These are phyloP conservation scores for Pipa parva DNA, from an alignment of 2,113 vertebrate species.

Conservation along the genomic window DNA sequence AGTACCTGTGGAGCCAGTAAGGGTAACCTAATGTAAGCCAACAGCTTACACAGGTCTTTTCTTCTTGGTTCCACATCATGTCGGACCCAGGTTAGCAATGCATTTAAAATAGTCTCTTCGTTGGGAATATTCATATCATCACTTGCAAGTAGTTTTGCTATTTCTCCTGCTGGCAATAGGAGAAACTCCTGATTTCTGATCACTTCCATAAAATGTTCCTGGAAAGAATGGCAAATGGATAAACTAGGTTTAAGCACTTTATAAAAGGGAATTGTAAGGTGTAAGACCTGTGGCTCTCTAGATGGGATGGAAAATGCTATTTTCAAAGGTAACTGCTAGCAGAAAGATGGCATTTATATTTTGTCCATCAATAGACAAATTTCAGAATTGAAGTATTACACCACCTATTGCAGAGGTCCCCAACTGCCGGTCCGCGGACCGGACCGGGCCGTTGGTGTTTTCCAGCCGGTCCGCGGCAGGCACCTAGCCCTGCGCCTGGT, in stretches of 20 bases:
- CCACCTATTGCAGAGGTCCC: too few relatives aligned
- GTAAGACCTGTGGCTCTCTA: too few relatives aligned
- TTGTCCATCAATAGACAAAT: too few relatives aligned
- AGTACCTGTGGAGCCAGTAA: slow-evolving; percentile 92
- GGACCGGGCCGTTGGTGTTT: too few relatives aligned
- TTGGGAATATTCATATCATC: slow-evolving; percentile 95
- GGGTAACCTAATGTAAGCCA: slow-evolving; percentile 87
- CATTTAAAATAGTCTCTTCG: slow-evolving; percentile 89
- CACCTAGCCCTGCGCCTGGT: too few relatives aligned
- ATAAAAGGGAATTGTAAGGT: too few relatives aligned
- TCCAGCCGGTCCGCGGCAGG: too few relatives aligned
- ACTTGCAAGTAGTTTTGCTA: slow-evolving; percentile 86
- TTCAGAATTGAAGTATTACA: too few relatives aligned
- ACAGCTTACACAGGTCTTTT: slow-evolving; percentile 76
- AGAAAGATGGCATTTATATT: too few relatives aligned
- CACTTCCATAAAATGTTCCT: slow-evolving; percentile 97
- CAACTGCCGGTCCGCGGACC: too few relatives aligned
- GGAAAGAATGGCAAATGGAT: slow-evolving; percentile 38
- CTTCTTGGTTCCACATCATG: slow-evolving; percentile 76
- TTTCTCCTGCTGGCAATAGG: slow-evolving; percentile 82
- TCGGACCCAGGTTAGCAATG: slow-evolving; percentile 85
- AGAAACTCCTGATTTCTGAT: slow-evolving; percentile 94
- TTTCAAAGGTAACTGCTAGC: too few relatives aligned
- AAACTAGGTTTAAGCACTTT: not conserved
- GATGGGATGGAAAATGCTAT: too few relatives aligned